Conservation (phyloP, 2,113 vertebrate genomes). For the Girardinichthys multiradiatus region DNA sequence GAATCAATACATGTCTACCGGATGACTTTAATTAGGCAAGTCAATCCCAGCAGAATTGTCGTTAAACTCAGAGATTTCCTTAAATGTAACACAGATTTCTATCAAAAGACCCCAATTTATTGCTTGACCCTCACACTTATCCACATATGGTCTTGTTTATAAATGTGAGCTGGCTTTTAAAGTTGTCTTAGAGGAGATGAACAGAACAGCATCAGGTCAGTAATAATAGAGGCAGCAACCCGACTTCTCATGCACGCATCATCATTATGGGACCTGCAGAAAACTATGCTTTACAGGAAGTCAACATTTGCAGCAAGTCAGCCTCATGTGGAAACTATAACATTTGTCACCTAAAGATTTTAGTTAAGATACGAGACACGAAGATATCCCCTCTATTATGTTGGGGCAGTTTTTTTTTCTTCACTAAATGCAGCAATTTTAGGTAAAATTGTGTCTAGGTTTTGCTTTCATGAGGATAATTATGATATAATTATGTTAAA, state of each 20-base stretch:
- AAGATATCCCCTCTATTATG: neutral
- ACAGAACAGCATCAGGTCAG: conserved; percentile 9
- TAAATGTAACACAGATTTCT: conserved; percentile 48
- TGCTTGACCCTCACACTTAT: conserved; percentile 9
- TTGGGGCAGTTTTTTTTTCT: neutral
- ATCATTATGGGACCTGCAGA: conserved; percentile 45
- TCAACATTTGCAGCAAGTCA: conserved; percentile 30
- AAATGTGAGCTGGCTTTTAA: conserved; percentile 31
- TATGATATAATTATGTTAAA: conserved; percentile 54
- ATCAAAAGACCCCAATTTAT: conserved; percentile 29
- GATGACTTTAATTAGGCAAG: neutral
- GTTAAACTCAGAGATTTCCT: conserved; percentile 41
- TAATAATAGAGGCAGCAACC: conserved; percentile 20
- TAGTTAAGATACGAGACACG: conserved; percentile 1
- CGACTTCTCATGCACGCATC: conserved; percentile 38
- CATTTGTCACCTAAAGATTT: neutral
- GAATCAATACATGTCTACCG: neutral
- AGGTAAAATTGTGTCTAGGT: conserved; percentile 14
- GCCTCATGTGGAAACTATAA: conserved; percentile 10
- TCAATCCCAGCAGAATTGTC: conserved; percentile 4
- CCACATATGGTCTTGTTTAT: conserved; percentile 6
- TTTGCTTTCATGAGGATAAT: conserved; percentile 52
- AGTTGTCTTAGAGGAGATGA: conserved; percentile 28
- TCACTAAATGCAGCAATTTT: conserved; percentile 1
- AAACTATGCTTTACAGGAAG: conserved; percentile 34